Evolutionary conservation across 2,888 invertebrate genomes (phyloP).

Genomic region (Eumerus sabulonum): DNA sequence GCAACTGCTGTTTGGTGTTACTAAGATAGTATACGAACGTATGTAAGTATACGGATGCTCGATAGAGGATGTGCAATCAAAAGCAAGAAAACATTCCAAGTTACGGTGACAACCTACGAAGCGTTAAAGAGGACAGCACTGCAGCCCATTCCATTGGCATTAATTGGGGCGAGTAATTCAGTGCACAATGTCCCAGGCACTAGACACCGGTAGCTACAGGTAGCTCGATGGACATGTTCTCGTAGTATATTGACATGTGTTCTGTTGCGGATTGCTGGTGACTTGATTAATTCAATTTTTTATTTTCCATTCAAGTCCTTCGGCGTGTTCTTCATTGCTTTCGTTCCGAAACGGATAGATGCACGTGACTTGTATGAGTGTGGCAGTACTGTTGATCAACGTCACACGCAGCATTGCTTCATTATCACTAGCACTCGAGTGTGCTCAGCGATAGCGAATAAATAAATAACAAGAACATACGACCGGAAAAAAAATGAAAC

Average conservation of each 20-base stretch:
- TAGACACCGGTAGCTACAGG: slow-evolving; percentile 58
- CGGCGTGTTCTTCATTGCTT: slow-evolving; percentile 44
- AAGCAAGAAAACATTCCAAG: slow-evolving; percentile 51
- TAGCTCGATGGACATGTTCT: not conserved
- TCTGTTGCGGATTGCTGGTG: slow-evolving; percentile 28
- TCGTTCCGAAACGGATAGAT: slow-evolving; percentile 41
- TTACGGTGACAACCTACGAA: slow-evolving; percentile 44
- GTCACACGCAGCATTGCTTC: slow-evolving; percentile 49
- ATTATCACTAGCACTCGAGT: slow-evolving; percentile 55
- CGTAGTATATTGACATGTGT: not conserved
- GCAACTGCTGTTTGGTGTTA: not conserved
- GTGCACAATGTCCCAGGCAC: slow-evolving; percentile 61
- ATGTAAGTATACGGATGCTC: slow-evolving; percentile 8
- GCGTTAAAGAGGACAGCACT: slow-evolving; percentile 50
- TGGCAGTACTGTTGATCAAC: slow-evolving; percentile 61
- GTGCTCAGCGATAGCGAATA: slow-evolving; percentile 38
- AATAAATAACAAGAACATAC: no score
- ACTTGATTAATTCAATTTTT: slow-evolving; percentile 62
- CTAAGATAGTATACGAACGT: not conserved
- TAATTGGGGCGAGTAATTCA: slow-evolving; percentile 65
- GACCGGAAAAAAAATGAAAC: slow-evolving; percentile 1
- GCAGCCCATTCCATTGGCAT: slow-evolving; percentile 54
- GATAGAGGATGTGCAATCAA: slow-evolving; percentile 48
- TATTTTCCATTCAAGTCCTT: not conserved
- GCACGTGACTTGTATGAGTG: slow-evolving; percentile 66